These are phyloP conservation scores for Myxocyprinus asiaticus DNA, from an alignment of 2,113 vertebrate species.

Conservation along the genomic window DNA sequence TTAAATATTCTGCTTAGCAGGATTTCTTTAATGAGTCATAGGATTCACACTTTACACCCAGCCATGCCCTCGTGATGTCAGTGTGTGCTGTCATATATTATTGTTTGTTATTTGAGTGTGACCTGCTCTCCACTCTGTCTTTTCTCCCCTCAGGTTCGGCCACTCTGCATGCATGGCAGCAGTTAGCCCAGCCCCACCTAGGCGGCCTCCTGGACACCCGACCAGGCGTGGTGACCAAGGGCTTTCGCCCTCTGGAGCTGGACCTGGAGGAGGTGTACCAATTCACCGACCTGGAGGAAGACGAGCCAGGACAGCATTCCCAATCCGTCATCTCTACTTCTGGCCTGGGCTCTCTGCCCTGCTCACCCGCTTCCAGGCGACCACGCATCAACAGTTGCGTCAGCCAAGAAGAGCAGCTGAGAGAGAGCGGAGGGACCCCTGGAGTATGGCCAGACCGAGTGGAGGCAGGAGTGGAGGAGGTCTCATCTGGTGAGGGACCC, in stretches of 20 bases:
- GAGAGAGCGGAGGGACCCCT: not conserved
- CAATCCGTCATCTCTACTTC: conserved; percentile 77
- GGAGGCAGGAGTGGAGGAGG: conserved; percentile 68
- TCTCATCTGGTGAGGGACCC: conserved; percentile 94
- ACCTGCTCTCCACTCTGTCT: not conserved
- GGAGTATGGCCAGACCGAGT: not conserved
- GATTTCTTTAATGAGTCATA: too few relatives aligned
- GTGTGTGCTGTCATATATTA: conserved; percentile 15
- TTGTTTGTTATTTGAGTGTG: too few relatives aligned
- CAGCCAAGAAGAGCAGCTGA: conserved; percentile 61
- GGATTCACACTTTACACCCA: too few relatives aligned
- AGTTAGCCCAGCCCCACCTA: conserved; percentile 94
- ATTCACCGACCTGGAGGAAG: conserved; percentile 95
- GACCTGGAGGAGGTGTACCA: conserved; percentile 91
- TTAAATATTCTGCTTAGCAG: too few relatives aligned
- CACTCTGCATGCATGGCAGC: conserved; percentile 98
- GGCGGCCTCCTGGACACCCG: conserved; percentile 91
- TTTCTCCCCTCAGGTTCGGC: conserved; percentile 81
- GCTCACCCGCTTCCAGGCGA: conserved; percentile 21
- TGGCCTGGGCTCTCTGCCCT: conserved; percentile 63
- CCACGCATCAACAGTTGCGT: conserved; percentile 50
- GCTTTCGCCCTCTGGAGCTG: conserved; percentile 88
- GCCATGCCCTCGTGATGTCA: too few relatives aligned
- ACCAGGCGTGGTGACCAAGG: conserved; percentile 96
- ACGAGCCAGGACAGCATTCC: conserved; percentile 86